Evolutionary conservation across 2,888 invertebrate species (phyloP).

Genomic region (Synanthedon andrenaeformis): DNA sequence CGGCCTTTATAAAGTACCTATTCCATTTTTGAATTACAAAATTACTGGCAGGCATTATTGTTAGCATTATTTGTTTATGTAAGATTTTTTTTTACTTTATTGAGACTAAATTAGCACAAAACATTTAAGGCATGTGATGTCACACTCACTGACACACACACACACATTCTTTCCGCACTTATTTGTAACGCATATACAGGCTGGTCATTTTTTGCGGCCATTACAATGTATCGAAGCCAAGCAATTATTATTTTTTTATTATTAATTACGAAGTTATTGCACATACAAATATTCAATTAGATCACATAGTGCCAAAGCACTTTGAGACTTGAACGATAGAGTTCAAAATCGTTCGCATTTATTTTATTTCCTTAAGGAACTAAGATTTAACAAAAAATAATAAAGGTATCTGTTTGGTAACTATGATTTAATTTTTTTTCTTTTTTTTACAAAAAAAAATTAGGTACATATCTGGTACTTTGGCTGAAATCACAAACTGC

Average conservation of each 20-base stretch:
- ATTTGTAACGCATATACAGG: slow-evolving; percentile 4
- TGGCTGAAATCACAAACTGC: slow-evolving; percentile 11
- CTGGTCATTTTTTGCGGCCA: slow-evolving; percentile 14
- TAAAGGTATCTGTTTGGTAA: slow-evolving; percentile 21
- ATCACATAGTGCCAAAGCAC: slow-evolving; percentile 40
- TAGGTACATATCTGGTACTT: slow-evolving; percentile 24
- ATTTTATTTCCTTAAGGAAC: slow-evolving; percentile 4
- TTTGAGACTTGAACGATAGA: slow-evolving; percentile 15
- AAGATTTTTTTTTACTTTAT: neutral
- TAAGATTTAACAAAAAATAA: slow-evolving; percentile 15
- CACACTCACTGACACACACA: slow-evolving; percentile 15
- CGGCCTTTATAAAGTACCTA: no score
- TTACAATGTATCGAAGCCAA: slow-evolving; percentile 12
- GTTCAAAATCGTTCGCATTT: slow-evolving; percentile 10
- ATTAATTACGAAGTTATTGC: slow-evolving; percentile 13
- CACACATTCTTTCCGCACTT: slow-evolving; percentile 7
- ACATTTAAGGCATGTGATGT: slow-evolving; percentile 5
- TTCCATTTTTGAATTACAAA: no score
- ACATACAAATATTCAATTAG: slow-evolving; percentile 17
- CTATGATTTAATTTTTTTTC: slow-evolving; percentile 17
- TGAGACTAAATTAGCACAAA: slow-evolving; percentile 4
- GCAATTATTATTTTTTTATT: slow-evolving; percentile 1
- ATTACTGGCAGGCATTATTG: no score
- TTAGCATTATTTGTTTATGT: no score
- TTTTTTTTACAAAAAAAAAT: slow-evolving; percentile 17